A percentile compares a stretch with the other conserved stretches of the same genome.
These are phyloP conservation scores for Heliconius eleuchia DNA, from an alignment of 1,140 invertebrate genomes.

Conservation along the genomic window DNA sequence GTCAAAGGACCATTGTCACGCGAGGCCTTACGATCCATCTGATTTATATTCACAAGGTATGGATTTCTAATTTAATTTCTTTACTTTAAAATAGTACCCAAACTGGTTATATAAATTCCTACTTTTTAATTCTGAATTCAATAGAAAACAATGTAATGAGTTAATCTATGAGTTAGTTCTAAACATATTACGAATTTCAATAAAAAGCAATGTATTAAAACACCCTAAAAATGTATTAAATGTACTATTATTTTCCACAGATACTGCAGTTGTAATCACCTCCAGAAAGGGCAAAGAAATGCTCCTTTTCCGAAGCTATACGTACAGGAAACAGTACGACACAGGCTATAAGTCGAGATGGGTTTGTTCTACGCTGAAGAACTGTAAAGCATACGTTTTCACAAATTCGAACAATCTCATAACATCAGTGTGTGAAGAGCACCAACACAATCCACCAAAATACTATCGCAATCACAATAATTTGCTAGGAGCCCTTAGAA, in stretches of 20 bases:
- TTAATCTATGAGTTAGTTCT: background rate
- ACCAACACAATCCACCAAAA: conserved; percentile 65
- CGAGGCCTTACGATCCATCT: background rate
- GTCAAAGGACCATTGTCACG: conserved; percentile 49
- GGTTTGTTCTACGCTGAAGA: conserved; percentile 71
- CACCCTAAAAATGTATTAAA: background rate
- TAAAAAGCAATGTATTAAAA: background rate
- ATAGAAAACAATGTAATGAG: too few relatives aligned
- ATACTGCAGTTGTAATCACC: conserved; percentile 64
- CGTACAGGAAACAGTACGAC: conserved; percentile 66
- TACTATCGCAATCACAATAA: conserved; percentile 65
- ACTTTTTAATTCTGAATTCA: too few relatives aligned
- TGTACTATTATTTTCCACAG: conserved; percentile 41
- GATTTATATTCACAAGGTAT: background rate
- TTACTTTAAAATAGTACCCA: too few relatives aligned
- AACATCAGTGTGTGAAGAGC: conserved; percentile 57
- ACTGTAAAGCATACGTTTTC: conserved; percentile 63
- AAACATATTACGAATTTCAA: background rate
- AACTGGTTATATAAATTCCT: too few relatives aligned
- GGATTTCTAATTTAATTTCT: background rate
- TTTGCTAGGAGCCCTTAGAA: conserved; percentile 55
- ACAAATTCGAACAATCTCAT: conserved; percentile 60
- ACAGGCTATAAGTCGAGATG: conserved; percentile 55
- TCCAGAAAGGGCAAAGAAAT: conserved; percentile 71
- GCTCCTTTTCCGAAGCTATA: conserved; percentile 63